Conservation (phyloP, 2,797 vertebrate species). For the Tinamus major region DNA sequence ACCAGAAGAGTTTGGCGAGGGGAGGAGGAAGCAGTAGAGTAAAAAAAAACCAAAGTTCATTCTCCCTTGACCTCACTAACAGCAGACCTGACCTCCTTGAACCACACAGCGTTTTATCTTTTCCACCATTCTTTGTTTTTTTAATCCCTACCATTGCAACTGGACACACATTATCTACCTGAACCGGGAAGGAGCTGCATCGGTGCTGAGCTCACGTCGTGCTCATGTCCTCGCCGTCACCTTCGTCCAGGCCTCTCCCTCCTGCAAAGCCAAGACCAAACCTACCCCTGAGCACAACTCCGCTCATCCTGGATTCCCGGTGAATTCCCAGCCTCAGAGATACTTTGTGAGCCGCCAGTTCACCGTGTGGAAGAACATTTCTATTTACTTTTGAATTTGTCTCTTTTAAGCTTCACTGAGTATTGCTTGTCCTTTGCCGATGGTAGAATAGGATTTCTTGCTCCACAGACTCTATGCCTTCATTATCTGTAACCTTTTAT, state of each 20-base stretch:
- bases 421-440: not conserved
- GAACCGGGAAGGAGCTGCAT: not conserved
- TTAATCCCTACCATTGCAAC: not conserved
- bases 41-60: not conserved
- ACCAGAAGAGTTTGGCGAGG: not conserved
- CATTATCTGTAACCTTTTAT: conserved; percentile 55
- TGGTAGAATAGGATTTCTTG: not conserved
- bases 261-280: not conserved
- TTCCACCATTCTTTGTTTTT: not conserved
- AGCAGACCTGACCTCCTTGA: not conserved
- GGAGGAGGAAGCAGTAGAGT: not conserved
- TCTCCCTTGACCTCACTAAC: not conserved
- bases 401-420: conserved; percentile 17
- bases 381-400: conserved; percentile 12
- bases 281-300: accelerated
- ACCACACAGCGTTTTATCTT: not conserved
- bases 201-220: not conserved
- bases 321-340: not conserved
- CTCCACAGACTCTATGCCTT: not conserved
- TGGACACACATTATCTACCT: not conserved
- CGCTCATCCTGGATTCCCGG: not conserved
- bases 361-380: not conserved
- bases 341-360: not conserved
- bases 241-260: not conserved
- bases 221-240: not conserved